Conservation (phyloP, 2,888 invertebrate genomes). For the Drosophila setosimentum region DNA sequence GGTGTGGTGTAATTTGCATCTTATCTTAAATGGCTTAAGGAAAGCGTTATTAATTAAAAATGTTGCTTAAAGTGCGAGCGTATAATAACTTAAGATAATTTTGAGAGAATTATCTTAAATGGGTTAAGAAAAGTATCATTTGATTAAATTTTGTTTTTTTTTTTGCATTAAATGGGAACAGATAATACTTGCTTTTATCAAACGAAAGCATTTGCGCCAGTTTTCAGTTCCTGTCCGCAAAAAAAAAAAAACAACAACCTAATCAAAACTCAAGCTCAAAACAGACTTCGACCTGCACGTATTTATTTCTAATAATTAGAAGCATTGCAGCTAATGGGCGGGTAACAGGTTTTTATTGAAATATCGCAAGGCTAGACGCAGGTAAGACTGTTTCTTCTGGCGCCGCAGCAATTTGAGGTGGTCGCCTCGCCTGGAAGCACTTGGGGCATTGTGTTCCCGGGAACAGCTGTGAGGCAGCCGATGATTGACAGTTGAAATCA, state of each 20-base stretch:
- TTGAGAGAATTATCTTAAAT: neutral
- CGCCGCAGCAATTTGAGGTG: conserved; percentile 50
- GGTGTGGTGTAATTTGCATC: neutral
- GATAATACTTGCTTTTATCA: neutral
- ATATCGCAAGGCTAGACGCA: conserved; percentile 50
- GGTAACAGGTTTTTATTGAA: conserved; percentile 44
- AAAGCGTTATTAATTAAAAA: neutral
- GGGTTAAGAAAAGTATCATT: neutral
- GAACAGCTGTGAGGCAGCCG: conserved; percentile 47
- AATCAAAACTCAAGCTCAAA: conserved; percentile 1
- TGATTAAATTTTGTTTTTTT: neutral
- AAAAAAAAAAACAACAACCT: neutral
- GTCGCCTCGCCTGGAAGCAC: conserved; percentile 41
- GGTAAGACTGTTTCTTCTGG: conserved; percentile 58
- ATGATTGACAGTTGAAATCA: conserved; percentile 37
- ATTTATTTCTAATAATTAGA: neutral
- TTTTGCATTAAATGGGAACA: neutral
- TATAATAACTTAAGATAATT: neutral
- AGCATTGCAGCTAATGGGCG: conserved; percentile 21
- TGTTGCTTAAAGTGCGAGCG: neutral
- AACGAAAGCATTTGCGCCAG: neutral
- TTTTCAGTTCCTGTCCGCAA: neutral
- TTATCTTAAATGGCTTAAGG: neutral
- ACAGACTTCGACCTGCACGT: conserved; percentile 9
- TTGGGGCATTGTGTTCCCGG: conserved; percentile 33